Base-by-base conservation (phyloP, 2,888 invertebrate species). In the Argyra leucocephala region DNA sequence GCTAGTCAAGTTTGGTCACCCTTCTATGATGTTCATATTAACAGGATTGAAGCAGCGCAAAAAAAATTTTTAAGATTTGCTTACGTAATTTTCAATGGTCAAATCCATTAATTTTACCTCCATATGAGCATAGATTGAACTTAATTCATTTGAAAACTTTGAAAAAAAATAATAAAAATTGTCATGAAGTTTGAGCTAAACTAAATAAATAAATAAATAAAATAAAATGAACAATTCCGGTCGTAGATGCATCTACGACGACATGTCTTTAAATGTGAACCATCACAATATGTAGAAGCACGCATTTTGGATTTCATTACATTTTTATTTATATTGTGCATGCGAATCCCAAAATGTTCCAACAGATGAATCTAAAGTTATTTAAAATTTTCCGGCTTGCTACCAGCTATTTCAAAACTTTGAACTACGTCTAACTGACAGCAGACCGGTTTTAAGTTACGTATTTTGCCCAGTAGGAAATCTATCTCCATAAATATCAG, bases 311-410 rank as follows among this genome's bases (percentile, higher is more conserved):
- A 85, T 85, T 76, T 84, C 83, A 70, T 84, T 84, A 73, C 82
- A 82, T 76, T 85, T 85, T 74, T 86, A 85, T 80, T 86, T 86
- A 80, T 89, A 89, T 78, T 89, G 88, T 76, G 88, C 87, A 80
- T 89, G 89, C 72, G 89, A 89, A 80, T 89, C 89, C 89, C 89
- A 89, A 74, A 88, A 89, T 78, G 88, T 88, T 70, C 87, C 88
- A 72, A 87, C 82, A 72, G 88, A 88, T 74, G 88, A 87, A 81
- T 87, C 87, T 69, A 82, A 78, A 73, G 82, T 83, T 76, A 80
- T 73, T 74, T 79, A 79, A 74, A 79, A 74, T 73, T 80, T 83
- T 78, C 85, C 87, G 80, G 86, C 87, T 81, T 86, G 83, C 88
- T 88, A 81, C 89, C 89, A 82, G 88, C 88, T 84, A 88, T 88